phyloP scores from a whole-genome alignment of 2,113 vertebrate genomes.

The Taurulus bubalis region DNA sequence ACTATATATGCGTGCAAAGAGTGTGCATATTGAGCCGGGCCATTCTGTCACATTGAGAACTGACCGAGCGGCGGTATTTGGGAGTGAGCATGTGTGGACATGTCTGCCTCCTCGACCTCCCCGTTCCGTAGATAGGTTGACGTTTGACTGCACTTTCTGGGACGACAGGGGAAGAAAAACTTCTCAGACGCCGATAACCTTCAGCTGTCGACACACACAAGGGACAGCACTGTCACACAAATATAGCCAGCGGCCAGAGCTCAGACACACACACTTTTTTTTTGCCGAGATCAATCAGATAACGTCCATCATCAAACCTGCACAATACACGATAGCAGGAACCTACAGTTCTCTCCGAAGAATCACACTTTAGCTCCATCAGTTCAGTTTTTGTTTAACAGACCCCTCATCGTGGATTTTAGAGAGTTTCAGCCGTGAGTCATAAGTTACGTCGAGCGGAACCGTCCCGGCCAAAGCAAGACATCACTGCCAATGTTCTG shows the following conservation, averaged over 20 bases:
- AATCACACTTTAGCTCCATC: slow-evolving; percentile 29
- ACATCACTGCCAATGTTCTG: slow-evolving; percentile 13
- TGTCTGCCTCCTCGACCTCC: slow-evolving; percentile 25
- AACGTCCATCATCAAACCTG: slow-evolving; percentile 17
- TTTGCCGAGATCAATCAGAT: slow-evolving; percentile 29
- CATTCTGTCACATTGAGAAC: too few species aligned
- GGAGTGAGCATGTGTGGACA: background rate
- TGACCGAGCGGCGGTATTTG: background rate
- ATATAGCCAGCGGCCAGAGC: slow-evolving; percentile 28
- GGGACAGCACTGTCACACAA: slow-evolving; percentile 1
- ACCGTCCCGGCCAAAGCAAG: slow-evolving; percentile 1
- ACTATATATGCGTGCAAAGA: background rate
- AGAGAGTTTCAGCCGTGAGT: slow-evolving; percentile 25
- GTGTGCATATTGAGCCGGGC: too few species aligned
- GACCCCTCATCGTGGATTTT: background rate
- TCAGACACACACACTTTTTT: background rate
- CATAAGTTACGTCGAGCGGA: slow-evolving; percentile 10
- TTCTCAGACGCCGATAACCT: slow-evolving; percentile 61
- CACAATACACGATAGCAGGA: background rate
- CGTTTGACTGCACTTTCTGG: slow-evolving; percentile 20
- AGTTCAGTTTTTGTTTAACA: slow-evolving; percentile 26
- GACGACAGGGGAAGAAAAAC: slow-evolving; percentile 32
- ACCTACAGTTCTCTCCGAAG: background rate
- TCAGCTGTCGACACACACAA: slow-evolving; percentile 37
- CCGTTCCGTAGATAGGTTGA: slow-evolving; percentile 20